Evolutionary conservation across 2,888 invertebrate genomes (phyloP), one percentile per base, ranked within the genome.

Genomic region (Scaptomyza flava): DNA sequence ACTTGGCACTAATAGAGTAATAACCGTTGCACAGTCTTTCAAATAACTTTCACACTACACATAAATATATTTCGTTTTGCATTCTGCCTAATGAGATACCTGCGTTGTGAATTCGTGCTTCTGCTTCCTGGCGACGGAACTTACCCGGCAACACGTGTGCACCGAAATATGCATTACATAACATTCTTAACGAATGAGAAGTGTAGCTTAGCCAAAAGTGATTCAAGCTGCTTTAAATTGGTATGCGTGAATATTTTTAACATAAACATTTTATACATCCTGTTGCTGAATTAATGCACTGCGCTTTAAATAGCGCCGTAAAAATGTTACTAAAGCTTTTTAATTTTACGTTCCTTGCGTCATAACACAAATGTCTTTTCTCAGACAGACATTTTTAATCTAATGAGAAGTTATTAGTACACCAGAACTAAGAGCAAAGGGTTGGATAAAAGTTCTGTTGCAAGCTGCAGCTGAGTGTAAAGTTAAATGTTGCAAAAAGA

Each of bases 321-420:
- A 73, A 54, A 45, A 56, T 66, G 56, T 66, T 67, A 56, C 65
- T 59, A 67, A 71, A 56, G 51, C 52, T 61, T 59, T 54, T 36
- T 64, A 74, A 67, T 63, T 68, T 61, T 20, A 14, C 38, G 54
- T 53, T 60, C 33, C 57, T 27, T 46, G 30, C 45, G 8, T 31
- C 47, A 42, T 34, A 38, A 60, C 38, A 52, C 53, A 61, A 50
- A 53, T 34, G 80, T 70, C 1, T 17, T 1, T 17, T 17, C 17
- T 17, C 17, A 17, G 17, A 17, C 17, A 17, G 17, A 17, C 17
- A 17, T 82, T 85, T 72, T 73, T 72, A 79, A 82, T 79, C 78
- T 72, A 87, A 85, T 85, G 59, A 70, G 62, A 71, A 74, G 65
- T 71, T 81, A 79, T 80, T 78, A 73, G 78, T 78, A 65, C 69